phyloP scores from a whole-genome alignment of 2,888 invertebrate genomes.

The Oxyteleia sp. region DNA sequence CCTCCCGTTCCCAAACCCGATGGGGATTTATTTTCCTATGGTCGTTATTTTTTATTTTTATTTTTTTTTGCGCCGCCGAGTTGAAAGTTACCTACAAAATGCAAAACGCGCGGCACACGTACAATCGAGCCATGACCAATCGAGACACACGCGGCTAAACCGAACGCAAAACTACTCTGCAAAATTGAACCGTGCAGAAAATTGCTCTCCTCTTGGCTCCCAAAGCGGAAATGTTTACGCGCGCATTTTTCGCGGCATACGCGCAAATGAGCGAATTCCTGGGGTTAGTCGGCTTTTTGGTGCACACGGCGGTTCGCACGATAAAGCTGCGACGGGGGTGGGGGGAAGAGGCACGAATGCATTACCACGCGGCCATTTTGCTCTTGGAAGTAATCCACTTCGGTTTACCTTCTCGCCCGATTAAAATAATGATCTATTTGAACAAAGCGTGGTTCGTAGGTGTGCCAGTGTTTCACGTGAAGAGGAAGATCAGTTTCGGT shows the following conservation, averaged over 20 bases:
- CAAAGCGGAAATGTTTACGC: constrained; percentile 63
- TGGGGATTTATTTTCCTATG: constrained; percentile 3
- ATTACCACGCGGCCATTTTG: constrained; percentile 54
- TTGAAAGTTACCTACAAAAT: constrained; percentile 11
- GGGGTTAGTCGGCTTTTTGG: constrained; percentile 56
- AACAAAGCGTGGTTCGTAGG: constrained; percentile 13
- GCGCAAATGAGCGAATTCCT: constrained; percentile 68
- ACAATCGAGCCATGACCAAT: constrained; percentile 43
- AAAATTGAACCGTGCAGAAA: constrained; percentile 50
- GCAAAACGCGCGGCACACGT: constrained; percentile 26
- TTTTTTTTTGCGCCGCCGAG: too few relatives aligned
- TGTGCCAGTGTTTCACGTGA: too few relatives aligned
- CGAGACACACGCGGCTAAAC: constrained; percentile 25
- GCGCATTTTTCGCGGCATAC: constrained; percentile 54
- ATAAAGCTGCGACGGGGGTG: constrained; percentile 37
- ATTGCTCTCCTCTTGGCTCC: constrained; percentile 22
- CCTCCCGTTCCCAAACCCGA: not conserved
- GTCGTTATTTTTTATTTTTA: not conserved
- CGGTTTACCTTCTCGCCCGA: constrained; percentile 39
- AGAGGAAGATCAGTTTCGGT: too few relatives aligned
- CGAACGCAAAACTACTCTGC: constrained; percentile 46
- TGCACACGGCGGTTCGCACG: constrained; percentile 46
- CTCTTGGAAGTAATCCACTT: constrained; percentile 48
- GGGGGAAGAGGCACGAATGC: constrained; percentile 23
- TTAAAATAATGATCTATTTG: constrained; percentile 62